phyloP scores from a whole-genome alignment of 2,888 invertebrate species.

The Andrena camellia region DNA sequence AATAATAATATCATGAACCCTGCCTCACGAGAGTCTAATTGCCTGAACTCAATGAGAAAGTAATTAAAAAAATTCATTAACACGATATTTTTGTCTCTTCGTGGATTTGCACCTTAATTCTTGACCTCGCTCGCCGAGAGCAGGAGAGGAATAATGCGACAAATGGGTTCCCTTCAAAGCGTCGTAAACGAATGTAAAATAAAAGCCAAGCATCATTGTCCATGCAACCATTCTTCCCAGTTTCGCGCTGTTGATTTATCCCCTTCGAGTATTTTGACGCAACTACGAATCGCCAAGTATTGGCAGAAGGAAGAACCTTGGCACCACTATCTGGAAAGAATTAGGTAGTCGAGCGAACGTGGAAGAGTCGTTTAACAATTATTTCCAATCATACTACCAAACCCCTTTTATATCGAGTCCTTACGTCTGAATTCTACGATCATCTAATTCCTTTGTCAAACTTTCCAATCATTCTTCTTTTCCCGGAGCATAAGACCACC shows the following conservation, averaged over 20 bases:
- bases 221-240: neutral
- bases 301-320: neutral
- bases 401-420: too few species aligned
- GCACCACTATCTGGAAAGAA: neutral
- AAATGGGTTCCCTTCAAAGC: neutral
- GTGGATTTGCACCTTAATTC: neutral
- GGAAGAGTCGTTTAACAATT: neutral
- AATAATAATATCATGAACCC: too few species aligned
- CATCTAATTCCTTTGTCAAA: neutral
- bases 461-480: neutral
- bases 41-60: too few species aligned
- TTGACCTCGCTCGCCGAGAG: neutral
- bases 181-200: neutral
- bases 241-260: neutral
- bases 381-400: neutral
- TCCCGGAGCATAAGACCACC: neutral
- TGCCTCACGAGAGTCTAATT: too few species aligned
- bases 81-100: too few species aligned
- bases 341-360: neutral
- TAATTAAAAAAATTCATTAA: neutral
- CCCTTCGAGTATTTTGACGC: neutral
- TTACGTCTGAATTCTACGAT: neutral
- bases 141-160: neutral
- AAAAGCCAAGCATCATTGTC: neutral
- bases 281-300: neutral